Evolutionary conservation across 2,797 vertebrate species (phyloP), one percentile per base, ranked within the genome.

Genomic region (Argya squamiceps): DNA sequence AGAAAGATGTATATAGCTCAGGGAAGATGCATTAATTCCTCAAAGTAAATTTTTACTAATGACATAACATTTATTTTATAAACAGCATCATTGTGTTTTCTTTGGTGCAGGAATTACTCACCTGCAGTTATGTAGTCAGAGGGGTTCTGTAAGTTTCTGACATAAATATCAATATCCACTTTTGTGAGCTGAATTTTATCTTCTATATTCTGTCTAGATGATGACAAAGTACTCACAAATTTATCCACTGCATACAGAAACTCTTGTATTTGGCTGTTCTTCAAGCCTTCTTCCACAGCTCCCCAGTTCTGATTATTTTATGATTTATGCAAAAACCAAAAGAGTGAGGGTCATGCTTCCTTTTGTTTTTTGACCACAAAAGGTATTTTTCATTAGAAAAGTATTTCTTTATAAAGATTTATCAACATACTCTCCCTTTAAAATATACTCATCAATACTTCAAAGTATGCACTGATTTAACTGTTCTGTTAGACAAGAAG

Each of bases 101-200:
- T 88, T 59, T 90, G 36, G 5, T 52, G 3, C 37, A 77, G 49
- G 19, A 89, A 78, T 93, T 83, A 93, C 89, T 91, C 94, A 98
- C 99, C 98, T 96, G 98, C 98, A 29, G 88, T 85, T 30, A 97
- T 97, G 92, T 97, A 98, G 79, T 99, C 98, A 43, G 97, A 97
- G 12, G 98, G 98, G 68, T 91, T 97, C 63, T 96, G 96, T 87
- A 99, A 97, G 64, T 95, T 97, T 88, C 75, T 97, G 65, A 98
- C 64, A 80, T 97, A 97, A 78, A 83, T 91, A 84, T 89, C 95
- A 79, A 93, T 77, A 86, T 96, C 95, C 49, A 97, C 87, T 70
- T 92, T 75, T 30, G 83, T 93, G 27, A 99, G 98, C 75, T 97
- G 96, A 97, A 99, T 98, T 97, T 95, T 98, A 13, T 95, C 96